Evolutionary conservation across 2,888 invertebrate species (phyloP).

Genomic region (Rhamnusium bicolor): DNA sequence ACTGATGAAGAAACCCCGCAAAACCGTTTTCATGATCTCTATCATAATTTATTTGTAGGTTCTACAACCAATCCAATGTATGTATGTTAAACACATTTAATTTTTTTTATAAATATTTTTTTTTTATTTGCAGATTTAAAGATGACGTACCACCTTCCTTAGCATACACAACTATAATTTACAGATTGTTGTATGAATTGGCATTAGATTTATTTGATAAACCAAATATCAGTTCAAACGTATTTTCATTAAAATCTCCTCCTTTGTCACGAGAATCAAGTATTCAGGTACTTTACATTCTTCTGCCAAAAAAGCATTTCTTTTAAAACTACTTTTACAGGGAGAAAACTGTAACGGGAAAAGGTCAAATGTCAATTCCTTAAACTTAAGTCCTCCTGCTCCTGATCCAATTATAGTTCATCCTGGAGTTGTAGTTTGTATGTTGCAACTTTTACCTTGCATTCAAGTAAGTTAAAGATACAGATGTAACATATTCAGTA

Average conservation of each 20-base stretch:
- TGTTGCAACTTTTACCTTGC: constrained; percentile 93
- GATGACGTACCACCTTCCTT: constrained; percentile 84
- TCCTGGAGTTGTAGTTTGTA: constrained; percentile 94
- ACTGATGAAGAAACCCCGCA: constrained; percentile 57
- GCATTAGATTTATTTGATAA: constrained; percentile 96
- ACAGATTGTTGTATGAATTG: constrained; percentile 94
- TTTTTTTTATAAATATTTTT: neutral
- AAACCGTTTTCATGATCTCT: constrained; percentile 69
- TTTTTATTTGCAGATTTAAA: constrained; percentile 75
- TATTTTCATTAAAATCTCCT: constrained; percentile 79
- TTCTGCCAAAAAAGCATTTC: neutral
- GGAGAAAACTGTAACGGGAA: constrained; percentile 60
- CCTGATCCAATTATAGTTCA: constrained; percentile 94
- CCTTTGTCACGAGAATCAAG: constrained; percentile 77
- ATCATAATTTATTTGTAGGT: constrained; percentile 84
- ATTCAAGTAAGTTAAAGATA: constrained; percentile 72
- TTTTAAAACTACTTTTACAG: constrained; percentile 38
- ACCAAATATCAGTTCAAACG: constrained; percentile 79
- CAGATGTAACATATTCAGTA: neutral
- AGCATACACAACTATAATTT: constrained; percentile 87
- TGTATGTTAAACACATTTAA: constrained; percentile 58
- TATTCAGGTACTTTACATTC: constrained; percentile 69
- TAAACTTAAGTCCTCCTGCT: constrained; percentile 82
- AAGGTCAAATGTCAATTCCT: constrained; percentile 78
- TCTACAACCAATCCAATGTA: constrained; percentile 82